phyloP scores from a whole-genome alignment of 2,797 vertebrate species.

The Falco rusticolus region DNA sequence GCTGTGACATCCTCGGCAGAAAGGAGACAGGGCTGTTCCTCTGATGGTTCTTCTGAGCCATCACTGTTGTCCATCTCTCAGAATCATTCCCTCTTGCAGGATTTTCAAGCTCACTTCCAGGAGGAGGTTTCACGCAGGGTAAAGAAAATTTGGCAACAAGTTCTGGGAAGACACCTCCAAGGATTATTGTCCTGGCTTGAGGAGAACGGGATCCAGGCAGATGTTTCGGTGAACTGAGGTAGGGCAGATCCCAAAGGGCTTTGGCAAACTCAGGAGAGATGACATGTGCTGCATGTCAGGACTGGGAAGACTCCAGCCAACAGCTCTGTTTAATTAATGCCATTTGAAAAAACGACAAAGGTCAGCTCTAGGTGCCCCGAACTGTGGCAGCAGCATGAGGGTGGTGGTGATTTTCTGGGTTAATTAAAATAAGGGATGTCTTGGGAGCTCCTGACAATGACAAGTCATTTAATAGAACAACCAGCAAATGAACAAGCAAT shows the following conservation, averaged over 20 bases:
- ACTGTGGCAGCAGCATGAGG: not conserved
- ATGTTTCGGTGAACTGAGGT: not conserved
- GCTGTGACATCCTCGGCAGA: not conserved
- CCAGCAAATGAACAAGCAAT: not conserved
- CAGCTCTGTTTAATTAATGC: not conserved
- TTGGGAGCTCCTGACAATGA: not conserved
- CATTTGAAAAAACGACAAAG: not conserved
- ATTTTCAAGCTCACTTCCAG: not conserved
- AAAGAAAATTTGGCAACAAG: not conserved
- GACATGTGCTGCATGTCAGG: not conserved
- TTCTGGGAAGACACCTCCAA: not conserved
- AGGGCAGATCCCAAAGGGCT: not conserved
- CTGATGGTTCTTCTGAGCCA: not conserved
- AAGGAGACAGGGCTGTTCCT: not conserved
- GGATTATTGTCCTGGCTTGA: not conserved
- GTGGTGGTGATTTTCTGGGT: not conserved
- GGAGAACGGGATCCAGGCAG: not conserved
- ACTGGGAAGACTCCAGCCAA: not conserved
- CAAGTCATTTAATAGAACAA: not conserved
- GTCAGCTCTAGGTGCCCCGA: not conserved
- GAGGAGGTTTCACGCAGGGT: not conserved
- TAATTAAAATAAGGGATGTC: not conserved
- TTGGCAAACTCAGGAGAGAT: not conserved
- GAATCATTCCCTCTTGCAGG: not conserved
- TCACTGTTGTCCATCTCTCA: not conserved